Conservation (phyloP, 2,797 vertebrate species). For the Benthosema pterotum region DNA sequence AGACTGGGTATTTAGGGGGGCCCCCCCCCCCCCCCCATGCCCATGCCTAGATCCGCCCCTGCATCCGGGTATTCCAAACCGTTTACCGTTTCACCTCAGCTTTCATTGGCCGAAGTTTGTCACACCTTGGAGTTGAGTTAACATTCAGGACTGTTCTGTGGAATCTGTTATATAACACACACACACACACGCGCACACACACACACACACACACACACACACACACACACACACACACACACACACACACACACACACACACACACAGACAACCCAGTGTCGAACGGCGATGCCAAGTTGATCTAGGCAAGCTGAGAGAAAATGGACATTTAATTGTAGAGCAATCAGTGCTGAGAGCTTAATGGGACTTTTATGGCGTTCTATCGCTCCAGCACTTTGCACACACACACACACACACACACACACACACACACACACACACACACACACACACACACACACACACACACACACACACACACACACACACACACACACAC, state of each 20-base stretch:
- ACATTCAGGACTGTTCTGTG: background rate
- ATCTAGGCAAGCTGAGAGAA: slow-evolving; percentile 65
- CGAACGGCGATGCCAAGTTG: slow-evolving; percentile 50
- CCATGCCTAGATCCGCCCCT: no score
- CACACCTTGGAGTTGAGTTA: background rate
- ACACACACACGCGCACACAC: background rate
- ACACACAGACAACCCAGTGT: slow-evolving; percentile 42
- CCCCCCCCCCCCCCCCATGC: no score
- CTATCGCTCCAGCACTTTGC: slow-evolving; percentile 41
- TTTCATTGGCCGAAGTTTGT: no score
- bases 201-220: slow-evolving; percentile 4
- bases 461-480: no score
- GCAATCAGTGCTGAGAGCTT: slow-evolving; percentile 71
- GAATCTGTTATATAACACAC: slow-evolving; percentile 33
- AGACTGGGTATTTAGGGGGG: no score
- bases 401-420: no score
- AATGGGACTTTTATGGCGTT: slow-evolving; percentile 71
- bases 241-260: background rate
- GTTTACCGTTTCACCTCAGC: no score
- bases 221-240: background rate
- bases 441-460: no score
- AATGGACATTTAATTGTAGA: slow-evolving; percentile 74
- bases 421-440: no score
- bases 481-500: no score
- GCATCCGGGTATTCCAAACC: no score